phyloP scores from a whole-genome alignment of 2,888 invertebrate species.

The Ashinkailepas kermadecensis region DNA sequence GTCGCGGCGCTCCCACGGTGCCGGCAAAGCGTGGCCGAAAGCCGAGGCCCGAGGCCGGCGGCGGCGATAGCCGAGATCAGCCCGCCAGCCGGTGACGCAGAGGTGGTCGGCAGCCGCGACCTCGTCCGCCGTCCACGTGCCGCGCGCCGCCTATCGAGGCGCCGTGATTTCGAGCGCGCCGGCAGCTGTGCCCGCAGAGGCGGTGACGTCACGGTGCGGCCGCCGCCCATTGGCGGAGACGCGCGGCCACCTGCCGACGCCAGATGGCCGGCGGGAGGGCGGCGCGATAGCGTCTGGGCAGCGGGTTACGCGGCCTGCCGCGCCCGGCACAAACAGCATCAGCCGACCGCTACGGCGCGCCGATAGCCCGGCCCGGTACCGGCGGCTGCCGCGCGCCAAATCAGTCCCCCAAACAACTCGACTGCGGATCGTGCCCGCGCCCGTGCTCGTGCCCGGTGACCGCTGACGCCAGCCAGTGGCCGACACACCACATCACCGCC shows the following conservation, averaged over 20 bases:
- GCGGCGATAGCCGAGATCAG: not conserved
- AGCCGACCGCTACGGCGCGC: not conserved
- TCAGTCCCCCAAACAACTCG: too few species aligned
- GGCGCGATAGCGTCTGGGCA: not conserved
- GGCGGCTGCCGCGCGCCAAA: not conserved
- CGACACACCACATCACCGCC: not conserved
- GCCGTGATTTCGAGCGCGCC: not conserved
- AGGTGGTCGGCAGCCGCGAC: not conserved
- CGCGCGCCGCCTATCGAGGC: not conserved
- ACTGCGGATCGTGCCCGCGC: too few species aligned
- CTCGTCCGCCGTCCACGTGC: not conserved
- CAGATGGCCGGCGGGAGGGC: not conserved
- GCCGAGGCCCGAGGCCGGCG: not conserved
- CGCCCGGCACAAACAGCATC: not conserved
- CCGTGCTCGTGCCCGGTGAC: not conserved
- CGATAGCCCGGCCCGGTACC: not conserved
- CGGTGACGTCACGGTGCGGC: not conserved
- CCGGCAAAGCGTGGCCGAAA: not conserved
- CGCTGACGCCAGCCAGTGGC: not conserved
- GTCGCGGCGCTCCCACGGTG: not conserved
- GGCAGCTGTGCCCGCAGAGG: slow-evolving; percentile 8
- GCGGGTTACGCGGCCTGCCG: not conserved
- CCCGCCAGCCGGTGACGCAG: not conserved
- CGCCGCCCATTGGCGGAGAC: slow-evolving; percentile 12
- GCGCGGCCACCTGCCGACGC: slow-evolving; percentile 10